Conservation (phyloP, 2,113 vertebrate species). For the Chaetodon auriga region DNA sequence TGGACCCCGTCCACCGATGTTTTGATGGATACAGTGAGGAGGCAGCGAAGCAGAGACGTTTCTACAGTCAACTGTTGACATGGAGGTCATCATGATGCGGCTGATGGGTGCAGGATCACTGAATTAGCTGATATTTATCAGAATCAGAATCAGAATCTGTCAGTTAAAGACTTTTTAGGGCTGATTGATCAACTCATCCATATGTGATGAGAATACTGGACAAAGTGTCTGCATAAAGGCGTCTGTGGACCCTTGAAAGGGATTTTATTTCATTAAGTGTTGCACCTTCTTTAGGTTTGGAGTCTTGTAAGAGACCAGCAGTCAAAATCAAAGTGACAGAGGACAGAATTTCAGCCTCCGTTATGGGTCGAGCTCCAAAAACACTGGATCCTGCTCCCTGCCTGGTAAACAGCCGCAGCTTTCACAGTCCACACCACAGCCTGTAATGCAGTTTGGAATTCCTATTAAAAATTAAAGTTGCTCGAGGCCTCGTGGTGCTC, state of each 20-base stretch:
- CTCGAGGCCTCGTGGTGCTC: background rate
- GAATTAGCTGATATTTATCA: background rate
- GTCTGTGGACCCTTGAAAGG: too few species aligned
- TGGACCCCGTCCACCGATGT: constrained; percentile 17
- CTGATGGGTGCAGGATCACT: background rate
- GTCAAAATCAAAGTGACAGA: background rate
- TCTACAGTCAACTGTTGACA: background rate
- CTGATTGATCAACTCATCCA: too few species aligned
- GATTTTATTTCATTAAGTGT: too few species aligned
- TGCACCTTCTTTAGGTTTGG: too few species aligned
- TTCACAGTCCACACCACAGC: too few species aligned
- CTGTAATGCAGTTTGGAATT: too few species aligned
- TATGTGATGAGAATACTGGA: background rate
- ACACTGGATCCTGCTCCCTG: background rate
- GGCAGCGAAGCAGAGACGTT: background rate
- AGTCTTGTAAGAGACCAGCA: too few species aligned
- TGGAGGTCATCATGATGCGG: background rate
- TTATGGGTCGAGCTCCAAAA: background rate
- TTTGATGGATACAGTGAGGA: constrained; percentile 31
- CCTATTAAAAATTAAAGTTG: background rate
- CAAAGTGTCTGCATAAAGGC: too few species aligned
- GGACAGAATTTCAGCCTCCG: background rate
- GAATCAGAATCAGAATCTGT: too few species aligned
- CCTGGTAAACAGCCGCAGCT: too few species aligned
- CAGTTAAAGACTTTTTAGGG: too few species aligned